Evolutionary conservation across 2,113 vertebrate genomes (phyloP), one percentile per base, ranked within the genome.

Genomic region (Oreotrochilus melanogaster): DNA sequence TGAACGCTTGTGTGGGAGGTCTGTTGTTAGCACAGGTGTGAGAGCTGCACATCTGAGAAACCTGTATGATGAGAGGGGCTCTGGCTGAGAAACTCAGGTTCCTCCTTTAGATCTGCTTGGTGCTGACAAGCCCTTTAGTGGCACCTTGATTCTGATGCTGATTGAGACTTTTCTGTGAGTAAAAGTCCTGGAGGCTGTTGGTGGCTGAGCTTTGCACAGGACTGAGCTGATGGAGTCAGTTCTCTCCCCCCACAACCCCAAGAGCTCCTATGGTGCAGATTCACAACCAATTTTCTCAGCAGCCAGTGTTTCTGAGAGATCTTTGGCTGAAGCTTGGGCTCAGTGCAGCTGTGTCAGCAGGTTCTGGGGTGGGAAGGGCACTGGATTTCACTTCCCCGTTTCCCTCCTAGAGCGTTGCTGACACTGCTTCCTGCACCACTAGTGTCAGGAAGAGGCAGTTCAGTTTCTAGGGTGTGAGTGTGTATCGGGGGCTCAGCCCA

Each of bases 51-150:
- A 72, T 87, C 69, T 95, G 93, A 95, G 76, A 94, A 95, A 81
- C 78, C 64, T 91, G 71, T 69, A 78, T 0, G 5, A 27, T 18
- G 39, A 89, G 84, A 81, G 45, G n/a, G 31, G 43, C 92, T 71
- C 30, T 0, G 4, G 73, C 87, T 3, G 3, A 89, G 89, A 86
- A 96, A 8, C 43, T 78, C 57, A 33, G 78, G 78, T 48, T 91
- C 56, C 67, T 76, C 30, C 82, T 72, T 93, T 21, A 80, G 85
- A 86, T 88, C 75, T 86, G 50, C 60, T 65, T 27, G 58, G 54
- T 76, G 86, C 94, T 94, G 93, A 97, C 88, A 96, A 92, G 94
- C 31, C 71, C 78, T 62, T 88, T 79, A 93, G 74, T 54, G 81
- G 78, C 92, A 95, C 66, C 82, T 76, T 57, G 71, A 73, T 31